Percentiles rank a stretch among this genome's conserved stretches.
Evolutionary conservation across 2,888 invertebrate genomes (phyloP).

Genomic region (Fabriciana adippe): DNA sequence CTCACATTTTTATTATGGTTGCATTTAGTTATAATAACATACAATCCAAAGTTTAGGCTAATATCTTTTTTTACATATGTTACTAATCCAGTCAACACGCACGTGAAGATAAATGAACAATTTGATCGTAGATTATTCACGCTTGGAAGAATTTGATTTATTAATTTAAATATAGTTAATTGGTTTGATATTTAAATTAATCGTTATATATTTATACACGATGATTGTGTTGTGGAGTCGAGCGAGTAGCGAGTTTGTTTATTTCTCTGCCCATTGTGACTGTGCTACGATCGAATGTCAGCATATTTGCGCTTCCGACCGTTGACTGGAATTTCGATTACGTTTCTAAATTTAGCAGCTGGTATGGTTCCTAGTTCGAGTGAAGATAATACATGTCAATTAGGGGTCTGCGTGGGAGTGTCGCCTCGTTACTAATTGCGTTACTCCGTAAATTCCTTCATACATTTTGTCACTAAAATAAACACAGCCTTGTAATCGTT

Average conservation of each 20-base stretch:
- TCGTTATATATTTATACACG: constrained; percentile 13
- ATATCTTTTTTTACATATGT: constrained; percentile 56
- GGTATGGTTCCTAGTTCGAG: constrained; percentile 83
- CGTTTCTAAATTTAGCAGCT: constrained; percentile 81
- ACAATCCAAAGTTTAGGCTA: constrained; percentile 82
- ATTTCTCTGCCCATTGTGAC: constrained; percentile 38
- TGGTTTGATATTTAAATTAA: constrained; percentile 15
- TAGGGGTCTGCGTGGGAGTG: constrained; percentile 80
- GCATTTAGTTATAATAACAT: constrained; percentile 81
- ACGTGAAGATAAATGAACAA: constrained; percentile 45
- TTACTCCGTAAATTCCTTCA: constrained; percentile 38
- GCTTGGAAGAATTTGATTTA: constrained; percentile 20
- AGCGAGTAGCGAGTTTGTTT: not conserved
- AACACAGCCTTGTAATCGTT: constrained; percentile 43
- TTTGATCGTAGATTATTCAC: constrained; percentile 33
- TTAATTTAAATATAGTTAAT: constrained; percentile 18
- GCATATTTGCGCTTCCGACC: constrained; percentile 35
- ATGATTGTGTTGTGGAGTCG: constrained; percentile 1
- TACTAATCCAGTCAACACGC: constrained; percentile 56
- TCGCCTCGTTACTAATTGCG: constrained; percentile 58
- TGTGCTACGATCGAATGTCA: constrained; percentile 39
- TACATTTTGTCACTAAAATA: constrained; percentile 45
- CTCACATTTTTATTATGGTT: constrained; percentile 71
- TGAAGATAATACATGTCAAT: constrained; percentile 81
- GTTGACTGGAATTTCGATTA: constrained; percentile 61